Evolutionary conservation across 1,140 invertebrate genomes (phyloP), one percentile per base, ranked within the genome.

Genomic region (Magallana ariakensis): DNA sequence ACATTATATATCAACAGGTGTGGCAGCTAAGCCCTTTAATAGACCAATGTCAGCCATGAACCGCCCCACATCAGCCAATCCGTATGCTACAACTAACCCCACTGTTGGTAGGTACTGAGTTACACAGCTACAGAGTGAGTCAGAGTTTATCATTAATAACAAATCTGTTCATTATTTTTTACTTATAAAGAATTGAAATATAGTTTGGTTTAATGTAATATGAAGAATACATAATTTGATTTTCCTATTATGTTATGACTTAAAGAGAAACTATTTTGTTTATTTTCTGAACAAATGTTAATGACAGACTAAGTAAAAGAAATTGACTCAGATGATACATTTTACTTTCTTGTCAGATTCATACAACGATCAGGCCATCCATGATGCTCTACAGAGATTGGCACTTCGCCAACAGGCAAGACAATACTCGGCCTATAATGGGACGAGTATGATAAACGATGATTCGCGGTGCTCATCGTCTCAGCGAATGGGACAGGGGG

Each of bases 361-460:
- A 0, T 93, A 93, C 89, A 91, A 93, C 89, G 92, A 93, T 46
- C 91, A 94, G 53, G 92, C 92, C 1, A 93, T 94, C 16, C 91
- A 94, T 15, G 93, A 93, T 26, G 94, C 94, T 9, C 89, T 94
- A 54, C 93, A 93, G 85, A 88, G 92, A 22, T 85, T 94, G 54
- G 90, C 92, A 9, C 53, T 92, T 56, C 83, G 92, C n/a, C 94
- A 94, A 70, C 93, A 94, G 83, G 90, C 93, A 5, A 89, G 94
- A 0, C 93, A 94, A 85, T 94, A 94, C 84, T 91, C 93, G n/a
- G 92, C 93, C 8, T 82, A 90, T 60, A 94, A 92, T 70, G 89
- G 91, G 16, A 91, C 93, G 19, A 92, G 88, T 86, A 82, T 91
- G 11, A 89, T 93, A 19, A 90, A 90, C 6, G 46, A 82, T 56